A percentile compares a stretch with the other conserved stretches of the same genome.
phyloP scores from a whole-genome alignment of 1,140 invertebrate genomes.

The Drosophila teissieri region DNA sequence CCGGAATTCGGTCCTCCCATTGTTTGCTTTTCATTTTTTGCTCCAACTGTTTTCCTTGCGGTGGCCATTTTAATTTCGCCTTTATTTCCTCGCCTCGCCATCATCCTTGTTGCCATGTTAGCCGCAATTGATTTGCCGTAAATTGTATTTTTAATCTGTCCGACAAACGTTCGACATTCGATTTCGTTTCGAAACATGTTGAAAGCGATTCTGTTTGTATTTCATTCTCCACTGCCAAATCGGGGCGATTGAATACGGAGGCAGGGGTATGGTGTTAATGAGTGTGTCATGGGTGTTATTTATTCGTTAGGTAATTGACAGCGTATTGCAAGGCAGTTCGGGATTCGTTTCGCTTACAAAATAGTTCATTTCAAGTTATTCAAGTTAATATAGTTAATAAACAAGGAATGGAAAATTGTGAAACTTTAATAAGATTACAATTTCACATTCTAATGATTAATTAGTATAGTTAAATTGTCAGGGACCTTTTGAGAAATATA shows the following conservation, averaged over 20 bases:
- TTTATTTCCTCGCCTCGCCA: slow-evolving; percentile 30
- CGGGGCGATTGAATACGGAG: background rate
- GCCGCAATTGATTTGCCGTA: slow-evolving; percentile 77
- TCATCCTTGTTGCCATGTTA: slow-evolving; percentile 62
- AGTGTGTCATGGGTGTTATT: slow-evolving; percentile 61
- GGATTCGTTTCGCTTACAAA: background rate
- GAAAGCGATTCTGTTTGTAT: slow-evolving; percentile 46
- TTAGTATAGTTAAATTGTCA: too few relatives aligned
- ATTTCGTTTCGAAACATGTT: slow-evolving; percentile 33
- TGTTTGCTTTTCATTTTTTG: slow-evolving; percentile 80
- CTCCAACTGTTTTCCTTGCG: slow-evolving; percentile 56
- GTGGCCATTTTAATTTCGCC: slow-evolving; percentile 68
- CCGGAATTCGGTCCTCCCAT: slow-evolving; percentile 16
- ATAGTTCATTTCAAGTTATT: too few relatives aligned
- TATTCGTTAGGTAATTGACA: slow-evolving; percentile 47
- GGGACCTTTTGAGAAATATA: too few relatives aligned
- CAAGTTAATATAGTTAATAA: too few relatives aligned
- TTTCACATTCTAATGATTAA: too few relatives aligned
- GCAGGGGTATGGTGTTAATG: slow-evolving; percentile 44
- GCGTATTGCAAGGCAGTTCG: background rate
- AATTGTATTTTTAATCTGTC: slow-evolving; percentile 81
- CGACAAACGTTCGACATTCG: slow-evolving; percentile 56
- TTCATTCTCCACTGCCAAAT: slow-evolving; percentile 1
- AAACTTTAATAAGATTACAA: too few relatives aligned
- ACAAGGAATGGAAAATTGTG: too few relatives aligned